phyloP scores from a whole-genome alignment of 1,140 invertebrate genomes.

The Sinonovacula constricta region DNA sequence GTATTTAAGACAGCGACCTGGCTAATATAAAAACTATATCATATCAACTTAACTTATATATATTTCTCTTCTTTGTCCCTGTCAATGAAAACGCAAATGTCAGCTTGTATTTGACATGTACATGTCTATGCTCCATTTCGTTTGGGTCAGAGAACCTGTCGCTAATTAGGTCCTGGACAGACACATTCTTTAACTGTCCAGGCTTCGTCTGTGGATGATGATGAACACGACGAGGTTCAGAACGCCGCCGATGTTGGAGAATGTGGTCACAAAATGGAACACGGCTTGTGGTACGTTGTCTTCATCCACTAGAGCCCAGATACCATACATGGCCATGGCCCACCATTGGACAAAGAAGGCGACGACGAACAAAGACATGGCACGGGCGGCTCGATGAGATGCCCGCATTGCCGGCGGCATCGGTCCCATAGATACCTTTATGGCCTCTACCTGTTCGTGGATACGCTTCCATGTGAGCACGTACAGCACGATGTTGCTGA shows the following conservation, averaged over 20 bases:
- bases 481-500: conserved; percentile 38
- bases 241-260: neutral
- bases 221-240: neutral
- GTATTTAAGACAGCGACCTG: too few species aligned
- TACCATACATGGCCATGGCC: neutral
- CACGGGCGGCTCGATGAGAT: conserved; percentile 21
- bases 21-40: too few species aligned
- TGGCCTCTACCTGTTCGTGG: conserved; percentile 1
- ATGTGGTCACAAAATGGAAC: neutral
- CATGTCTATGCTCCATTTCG: too few species aligned
- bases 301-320: neutral
- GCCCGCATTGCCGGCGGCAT: conserved; percentile 9
- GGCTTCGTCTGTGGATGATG: conserved; percentile 36
- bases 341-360: neutral
- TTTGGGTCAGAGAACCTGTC: too few species aligned
- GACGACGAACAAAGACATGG: neutral
- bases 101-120: too few species aligned
- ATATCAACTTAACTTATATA: too few species aligned
- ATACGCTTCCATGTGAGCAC: conserved; percentile 44
- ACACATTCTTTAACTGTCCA: too few species aligned
- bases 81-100: too few species aligned
- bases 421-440: neutral
- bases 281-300: neutral
- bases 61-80: too few species aligned
- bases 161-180: too few species aligned